A percentile compares a stretch with the other conserved stretches of the same genome.
phyloP scores from a whole-genome alignment of 2,797 vertebrate genomes.

The Tarsius wallacei region DNA sequence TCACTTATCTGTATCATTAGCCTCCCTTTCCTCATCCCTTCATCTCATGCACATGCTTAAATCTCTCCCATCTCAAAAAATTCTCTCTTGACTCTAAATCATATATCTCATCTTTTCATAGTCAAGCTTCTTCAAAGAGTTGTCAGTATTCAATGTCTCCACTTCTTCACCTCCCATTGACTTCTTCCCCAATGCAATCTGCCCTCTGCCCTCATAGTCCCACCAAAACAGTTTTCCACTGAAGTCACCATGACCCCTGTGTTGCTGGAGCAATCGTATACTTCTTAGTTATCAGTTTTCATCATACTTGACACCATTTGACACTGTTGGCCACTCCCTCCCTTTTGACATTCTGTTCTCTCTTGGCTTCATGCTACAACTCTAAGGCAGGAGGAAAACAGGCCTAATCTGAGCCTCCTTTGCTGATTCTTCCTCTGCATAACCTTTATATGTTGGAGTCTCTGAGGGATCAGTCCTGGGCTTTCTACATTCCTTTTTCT shows the following conservation, averaged over 20 bases:
- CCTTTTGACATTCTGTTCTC: background rate
- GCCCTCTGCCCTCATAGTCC: background rate
- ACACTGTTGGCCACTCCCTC: background rate
- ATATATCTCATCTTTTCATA: background rate
- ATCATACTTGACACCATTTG: background rate
- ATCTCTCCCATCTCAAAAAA: background rate
- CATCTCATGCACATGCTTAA: background rate
- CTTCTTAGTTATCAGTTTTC: background rate
- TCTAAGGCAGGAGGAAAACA: background rate
- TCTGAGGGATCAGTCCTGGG: background rate
- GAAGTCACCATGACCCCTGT: background rate
- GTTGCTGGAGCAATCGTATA: no score
- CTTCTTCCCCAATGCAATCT: background rate
- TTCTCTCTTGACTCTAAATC: background rate
- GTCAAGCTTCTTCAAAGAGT: conserved; percentile 21
- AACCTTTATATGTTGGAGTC: background rate
- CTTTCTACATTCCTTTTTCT: background rate
- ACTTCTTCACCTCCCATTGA: background rate
- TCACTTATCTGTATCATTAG: background rate
- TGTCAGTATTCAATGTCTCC: background rate
- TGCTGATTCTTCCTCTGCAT: background rate
- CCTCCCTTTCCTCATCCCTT: background rate
- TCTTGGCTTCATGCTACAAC: background rate
- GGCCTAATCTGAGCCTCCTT: background rate
- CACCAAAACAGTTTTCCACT: background rate